Percentiles rank a stretch among this genome's conserved stretches.
These are phyloP conservation scores for Gorsachius magnificus DNA, from an alignment of 2,797 vertebrate genomes.

Conservation along the genomic window DNA sequence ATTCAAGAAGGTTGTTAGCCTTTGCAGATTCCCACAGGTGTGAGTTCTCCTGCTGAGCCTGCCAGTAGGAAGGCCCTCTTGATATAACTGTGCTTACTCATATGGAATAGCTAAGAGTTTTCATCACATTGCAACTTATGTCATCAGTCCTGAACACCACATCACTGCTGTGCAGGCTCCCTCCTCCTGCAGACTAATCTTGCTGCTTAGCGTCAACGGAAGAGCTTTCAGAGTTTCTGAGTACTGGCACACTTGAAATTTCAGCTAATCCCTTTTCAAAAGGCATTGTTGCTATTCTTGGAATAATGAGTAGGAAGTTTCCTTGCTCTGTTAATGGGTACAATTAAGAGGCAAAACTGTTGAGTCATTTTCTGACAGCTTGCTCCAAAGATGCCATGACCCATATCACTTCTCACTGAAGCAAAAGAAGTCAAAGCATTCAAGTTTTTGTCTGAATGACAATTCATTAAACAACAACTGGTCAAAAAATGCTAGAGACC, in stretches of 20 bases:
- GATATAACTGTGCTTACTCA: not conserved
- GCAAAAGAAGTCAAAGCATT: not conserved
- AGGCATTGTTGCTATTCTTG: conserved; percentile 48
- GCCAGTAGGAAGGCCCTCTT: not conserved
- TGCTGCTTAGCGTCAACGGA: not conserved
- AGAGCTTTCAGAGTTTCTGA: conserved; percentile 31
- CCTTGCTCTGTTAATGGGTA: conserved; percentile 26
- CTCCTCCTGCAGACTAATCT: conserved; percentile 16
- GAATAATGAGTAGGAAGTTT: conserved; percentile 42
- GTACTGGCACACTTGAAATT: conserved; percentile 36
- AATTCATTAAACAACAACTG: not conserved
- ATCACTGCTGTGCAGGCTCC: not conserved
- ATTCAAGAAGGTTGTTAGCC: not conserved
- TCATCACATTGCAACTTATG: not conserved
- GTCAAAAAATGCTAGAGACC: not conserved
- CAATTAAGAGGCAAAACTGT: conserved; percentile 2
- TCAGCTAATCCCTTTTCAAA: conserved; percentile 37
- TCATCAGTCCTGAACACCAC: not conserved
- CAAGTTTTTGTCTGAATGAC: not conserved
- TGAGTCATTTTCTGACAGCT: conserved; percentile 1
- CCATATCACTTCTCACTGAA: not conserved
- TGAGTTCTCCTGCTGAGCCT: not conserved
- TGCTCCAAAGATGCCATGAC: not conserved
- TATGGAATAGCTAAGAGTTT: not conserved
- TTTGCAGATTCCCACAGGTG: not conserved